phyloP scores from a whole-genome alignment of 2,888 invertebrate species.

The Drosophila pegasa region DNA sequence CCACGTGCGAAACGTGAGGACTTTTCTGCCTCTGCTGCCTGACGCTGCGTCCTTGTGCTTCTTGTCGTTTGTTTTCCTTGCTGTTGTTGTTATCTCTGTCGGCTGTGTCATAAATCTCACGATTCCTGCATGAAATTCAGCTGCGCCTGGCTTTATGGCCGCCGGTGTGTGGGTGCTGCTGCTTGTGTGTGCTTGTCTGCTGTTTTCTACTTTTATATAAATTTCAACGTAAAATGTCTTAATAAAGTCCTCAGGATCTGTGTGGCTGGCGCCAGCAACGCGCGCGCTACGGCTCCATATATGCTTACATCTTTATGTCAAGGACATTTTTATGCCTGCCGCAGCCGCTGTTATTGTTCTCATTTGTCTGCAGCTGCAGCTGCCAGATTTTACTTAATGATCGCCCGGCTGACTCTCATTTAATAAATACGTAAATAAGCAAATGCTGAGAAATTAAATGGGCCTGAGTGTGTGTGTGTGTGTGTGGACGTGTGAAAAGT shows the following conservation, averaged over 20 bases:
- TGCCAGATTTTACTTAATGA: slow-evolving; percentile 53
- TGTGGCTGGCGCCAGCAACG: slow-evolving; percentile 6
- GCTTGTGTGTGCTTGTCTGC: slow-evolving; percentile 22
- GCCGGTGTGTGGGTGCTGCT: slow-evolving; percentile 34
- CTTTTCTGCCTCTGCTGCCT: slow-evolving; percentile 17
- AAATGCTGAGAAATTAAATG: slow-evolving; percentile 30
- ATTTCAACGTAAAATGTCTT: slow-evolving; percentile 78
- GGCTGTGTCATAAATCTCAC: slow-evolving; percentile 75
- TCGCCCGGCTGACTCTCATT: slow-evolving; percentile 45
- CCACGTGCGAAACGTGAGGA: slow-evolving; percentile 49
- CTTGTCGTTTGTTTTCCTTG: slow-evolving; percentile 14
- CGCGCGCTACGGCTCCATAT: slow-evolving; percentile 8
- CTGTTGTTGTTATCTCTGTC: slow-evolving; percentile 32
- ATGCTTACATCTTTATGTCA: slow-evolving; percentile 75
- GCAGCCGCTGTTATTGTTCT: slow-evolving; percentile 54
- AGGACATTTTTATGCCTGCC: slow-evolving; percentile 77
- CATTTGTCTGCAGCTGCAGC: slow-evolving; percentile 18
- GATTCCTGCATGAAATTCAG: slow-evolving; percentile 78
- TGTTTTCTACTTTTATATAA: slow-evolving; percentile 70
- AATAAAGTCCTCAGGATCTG: slow-evolving; percentile 69
- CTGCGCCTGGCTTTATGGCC: slow-evolving; percentile 73
- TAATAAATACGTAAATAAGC: slow-evolving; percentile 52
- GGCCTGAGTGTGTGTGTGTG: background rate
- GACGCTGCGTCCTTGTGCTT: slow-evolving; percentile 7
- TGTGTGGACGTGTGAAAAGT: slow-evolving; percentile 13